Conservation (phyloP, 2,888 invertebrate genomes). For the Drosophila picticornis region DNA sequence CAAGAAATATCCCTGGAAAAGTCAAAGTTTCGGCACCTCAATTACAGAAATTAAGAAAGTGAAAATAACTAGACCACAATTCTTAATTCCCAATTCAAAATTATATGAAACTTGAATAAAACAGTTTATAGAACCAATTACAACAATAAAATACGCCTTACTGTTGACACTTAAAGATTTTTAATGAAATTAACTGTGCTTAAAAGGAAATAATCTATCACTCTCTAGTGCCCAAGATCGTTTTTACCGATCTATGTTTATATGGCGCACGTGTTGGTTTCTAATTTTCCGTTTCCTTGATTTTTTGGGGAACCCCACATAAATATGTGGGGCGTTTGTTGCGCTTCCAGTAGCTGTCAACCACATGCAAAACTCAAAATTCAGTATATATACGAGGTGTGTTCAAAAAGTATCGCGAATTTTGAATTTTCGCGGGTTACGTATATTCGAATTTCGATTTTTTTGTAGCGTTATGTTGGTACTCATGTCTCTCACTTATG, state of each 20-base stretch:
- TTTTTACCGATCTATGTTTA: not conserved
- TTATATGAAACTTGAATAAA: not conserved
- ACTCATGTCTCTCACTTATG: too few relatives aligned
- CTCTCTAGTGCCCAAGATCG: not conserved
- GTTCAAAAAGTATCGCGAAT: too few relatives aligned
- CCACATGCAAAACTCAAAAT: not conserved
- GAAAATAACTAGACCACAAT: conserved; percentile 13
- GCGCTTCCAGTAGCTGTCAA: not conserved
- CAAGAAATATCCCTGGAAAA: conserved; percentile 98
- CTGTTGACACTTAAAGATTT: not conserved
- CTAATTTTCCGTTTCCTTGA: not conserved
- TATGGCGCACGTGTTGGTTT: not conserved
- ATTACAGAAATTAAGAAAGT: conserved; percentile 89
- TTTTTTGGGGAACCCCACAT: not conserved
- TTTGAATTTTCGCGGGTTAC: too few relatives aligned
- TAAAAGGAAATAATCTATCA: not conserved
- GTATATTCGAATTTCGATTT: too few relatives aligned
- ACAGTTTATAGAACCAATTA: not conserved
- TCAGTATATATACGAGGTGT: too few relatives aligned
- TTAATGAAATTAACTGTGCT: not conserved
- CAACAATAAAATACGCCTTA: not conserved
- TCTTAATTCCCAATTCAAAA: not conserved
- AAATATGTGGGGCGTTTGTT: too few relatives aligned
- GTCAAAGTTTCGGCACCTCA: conserved; percentile 97
- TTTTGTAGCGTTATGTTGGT: too few relatives aligned